Base-by-base conservation (phyloP, 2,888 invertebrate genomes). In the Malacosoma neustria region DNA sequence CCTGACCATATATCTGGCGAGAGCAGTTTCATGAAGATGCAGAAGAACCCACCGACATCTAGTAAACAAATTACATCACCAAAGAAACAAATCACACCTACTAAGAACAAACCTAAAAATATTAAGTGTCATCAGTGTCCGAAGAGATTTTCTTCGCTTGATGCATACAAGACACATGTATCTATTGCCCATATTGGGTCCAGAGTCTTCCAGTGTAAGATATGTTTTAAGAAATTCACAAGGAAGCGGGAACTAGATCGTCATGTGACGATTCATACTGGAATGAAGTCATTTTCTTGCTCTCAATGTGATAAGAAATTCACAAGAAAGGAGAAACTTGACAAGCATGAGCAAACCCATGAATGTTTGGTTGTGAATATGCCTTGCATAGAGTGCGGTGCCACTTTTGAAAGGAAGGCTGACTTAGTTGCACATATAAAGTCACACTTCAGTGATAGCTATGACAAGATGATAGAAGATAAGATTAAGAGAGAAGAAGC, bases 231-330 rank as follows among this genome's bases (percentile, higher is more conserved):
- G 60, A 87, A 89, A 4, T 93, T 93, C 57, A 79, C 90, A 22
- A 75, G 92, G 1, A 91, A 92, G 66, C 82, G 92, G 31, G 92
- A 93, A 65, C 67, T 92, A 6, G 91, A 92, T 47, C 81, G 92
- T 0, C 93, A 93, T 68, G 82, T 88, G 11, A 84, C 89, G 1
- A 84, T 91, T 1, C 92, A 92, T 64, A 87, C 90, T 30, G 92
- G 89, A 1, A 82, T 89, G 69, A 90, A 91, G 50, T 88, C 91
- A 1, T 91, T 90, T 56, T 88, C 89, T 35, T 93, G 93, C 59
- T 85, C 81, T 35, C 87, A 88, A 39, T 92, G 92, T 69, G 89
- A 89, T 45, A 90, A 90, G 51, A 87, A 88, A 46, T 91, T 91
- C 61, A 89, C 88, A 30, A 85, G 90, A 33, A 92, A 91, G 54